These are phyloP conservation scores for Notothenia rossii DNA, from an alignment of 2,113 vertebrate genomes.

Conservation along the genomic window DNA sequence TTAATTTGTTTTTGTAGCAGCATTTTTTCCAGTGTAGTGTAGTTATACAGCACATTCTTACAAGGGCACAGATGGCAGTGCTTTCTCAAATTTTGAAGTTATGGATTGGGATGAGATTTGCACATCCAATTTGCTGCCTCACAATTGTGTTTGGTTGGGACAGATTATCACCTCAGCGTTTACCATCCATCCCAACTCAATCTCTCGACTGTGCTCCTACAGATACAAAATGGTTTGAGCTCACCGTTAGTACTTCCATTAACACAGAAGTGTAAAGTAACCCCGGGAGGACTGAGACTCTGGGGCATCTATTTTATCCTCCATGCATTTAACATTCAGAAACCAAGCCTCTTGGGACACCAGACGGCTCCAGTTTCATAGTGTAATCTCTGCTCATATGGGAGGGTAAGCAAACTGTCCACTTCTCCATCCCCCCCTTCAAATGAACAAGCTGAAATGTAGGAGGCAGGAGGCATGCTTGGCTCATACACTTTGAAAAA, in stretches of 20 bases:
- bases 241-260: constrained; percentile 65
- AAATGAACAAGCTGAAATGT: constrained; percentile 56
- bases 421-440: constrained; percentile 12
- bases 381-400: constrained; percentile 67
- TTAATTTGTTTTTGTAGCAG: no score
- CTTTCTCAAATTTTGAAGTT: constrained; percentile 15
- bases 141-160: constrained; percentile 28
- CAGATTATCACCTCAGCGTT: constrained; percentile 8
- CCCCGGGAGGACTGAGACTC: constrained; percentile 37
- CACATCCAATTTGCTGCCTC: constrained; percentile 10
- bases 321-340: constrained; percentile 54
- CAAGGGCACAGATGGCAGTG: constrained; percentile 5
- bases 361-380: constrained; percentile 57
- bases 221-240: constrained; percentile 43
- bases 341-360: constrained; percentile 57
- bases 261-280: constrained; percentile 58
- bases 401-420: constrained; percentile 48
- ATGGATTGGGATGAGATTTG: constrained; percentile 28
- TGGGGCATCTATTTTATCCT: constrained; percentile 66
- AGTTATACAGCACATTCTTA: neutral
- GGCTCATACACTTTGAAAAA: constrained; percentile 53
- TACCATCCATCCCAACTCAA: constrained; percentile 32
- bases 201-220: constrained; percentile 35
- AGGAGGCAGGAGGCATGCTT: constrained; percentile 64
- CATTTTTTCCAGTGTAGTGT: no score